Base-by-base conservation (phyloP, 2,797 vertebrate genomes). In the Coregonus suidteri region DNA sequence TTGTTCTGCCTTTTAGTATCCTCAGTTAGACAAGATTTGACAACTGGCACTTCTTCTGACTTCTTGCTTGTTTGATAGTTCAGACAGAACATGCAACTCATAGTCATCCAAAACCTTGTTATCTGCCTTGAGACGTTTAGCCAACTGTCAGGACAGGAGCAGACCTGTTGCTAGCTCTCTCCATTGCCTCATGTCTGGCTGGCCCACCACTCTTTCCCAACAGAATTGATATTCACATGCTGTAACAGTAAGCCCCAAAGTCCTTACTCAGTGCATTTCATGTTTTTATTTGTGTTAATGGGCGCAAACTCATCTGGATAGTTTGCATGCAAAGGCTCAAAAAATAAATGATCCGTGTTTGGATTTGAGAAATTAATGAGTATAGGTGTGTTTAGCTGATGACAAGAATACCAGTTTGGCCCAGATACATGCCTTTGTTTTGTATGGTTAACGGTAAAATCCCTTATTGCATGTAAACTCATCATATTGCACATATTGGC, bases 401-500 rank as follows among this genome's bases (percentile, higher is more conserved):
- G 41, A 11, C 9, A 47, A 13, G 41, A 47, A 30, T 11, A 64
- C 20, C 20, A 34, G 20, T 54, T 54, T 72, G 51, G 51, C 47
- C 25, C 34, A 56, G 71, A 30, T 25, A 3, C 81, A 82, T 79
- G 78, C 77, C 73, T 82, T 85, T 79, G 75, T 85, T 73, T 64
- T 64, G 81, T 82, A 25, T 54, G 77, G 76, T 71, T 71, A 77
- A 72, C 67, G 82, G 83, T 84, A 79, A 77, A 4, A 67, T 78
- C 83, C 83, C 75, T 5, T 30, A 87, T 84, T 73, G 81, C 77
- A 81, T n/a, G 41, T 86, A 87, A 88, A 89, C 88, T 91, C 90
- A 90, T 91, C 89, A 91, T 35, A 16, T 59, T 59, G 56, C 56
- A 59, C 83, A 79, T 86, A 84, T 87, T 67, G 71, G 84, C 83